Evolutionary conservation across 2,888 invertebrate species (phyloP).

Genomic region (Hydropsyche betteni): DNA sequence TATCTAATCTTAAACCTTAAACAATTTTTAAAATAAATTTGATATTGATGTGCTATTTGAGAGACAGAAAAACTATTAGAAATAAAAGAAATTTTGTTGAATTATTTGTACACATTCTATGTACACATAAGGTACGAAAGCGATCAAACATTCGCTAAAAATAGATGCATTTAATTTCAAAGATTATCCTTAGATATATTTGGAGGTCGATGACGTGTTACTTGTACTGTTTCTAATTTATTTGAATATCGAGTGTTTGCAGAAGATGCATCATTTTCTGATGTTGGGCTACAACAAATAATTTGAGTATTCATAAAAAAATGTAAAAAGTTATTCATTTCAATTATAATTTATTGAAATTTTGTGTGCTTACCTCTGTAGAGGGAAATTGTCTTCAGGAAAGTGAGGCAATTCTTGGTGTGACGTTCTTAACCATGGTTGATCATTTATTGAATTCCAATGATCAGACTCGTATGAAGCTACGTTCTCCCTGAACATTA

Average conservation of each 20-base stretch:
- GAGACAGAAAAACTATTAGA: no score
- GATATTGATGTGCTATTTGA: no score
- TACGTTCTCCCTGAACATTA: constrained; percentile 26
- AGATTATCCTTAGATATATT: constrained; percentile 46
- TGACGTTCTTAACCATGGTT: constrained; percentile 27
- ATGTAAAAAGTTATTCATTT: neutral
- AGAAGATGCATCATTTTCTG: constrained; percentile 55
- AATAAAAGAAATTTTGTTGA: no score
- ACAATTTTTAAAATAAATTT: no score
- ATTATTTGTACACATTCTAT: no score
- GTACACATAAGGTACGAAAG: no score
- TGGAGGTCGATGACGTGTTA: constrained; percentile 54
- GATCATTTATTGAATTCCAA: constrained; percentile 37
- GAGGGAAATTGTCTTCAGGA: constrained; percentile 35
- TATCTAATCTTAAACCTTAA: no score
- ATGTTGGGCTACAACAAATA: constrained; percentile 37
- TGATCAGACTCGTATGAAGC: constrained; percentile 27
- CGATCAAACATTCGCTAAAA: no score
- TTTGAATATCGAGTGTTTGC: constrained; percentile 57
- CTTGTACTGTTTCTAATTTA: constrained; percentile 58
- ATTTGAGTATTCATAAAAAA: neutral
- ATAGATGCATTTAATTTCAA: constrained; percentile 4
- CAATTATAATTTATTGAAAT: neutral
- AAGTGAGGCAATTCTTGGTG: constrained; percentile 40
- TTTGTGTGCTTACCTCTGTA: constrained; percentile 33